Conservation (phyloP, 2,113 vertebrate species). For the Campylomormyrus numenius region DNA sequence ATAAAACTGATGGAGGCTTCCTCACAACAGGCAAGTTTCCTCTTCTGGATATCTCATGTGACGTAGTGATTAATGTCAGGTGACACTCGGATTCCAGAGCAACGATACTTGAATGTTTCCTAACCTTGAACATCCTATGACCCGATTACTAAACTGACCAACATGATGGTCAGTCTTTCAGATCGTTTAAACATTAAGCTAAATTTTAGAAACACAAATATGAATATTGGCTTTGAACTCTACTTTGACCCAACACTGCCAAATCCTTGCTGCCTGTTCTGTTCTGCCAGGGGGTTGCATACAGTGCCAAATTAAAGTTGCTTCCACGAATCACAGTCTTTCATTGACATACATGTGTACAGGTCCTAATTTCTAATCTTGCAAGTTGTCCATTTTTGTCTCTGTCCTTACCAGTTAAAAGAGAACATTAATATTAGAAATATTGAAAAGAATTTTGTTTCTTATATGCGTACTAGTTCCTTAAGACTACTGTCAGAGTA, state of each 20-base stretch:
- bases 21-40: neutral
- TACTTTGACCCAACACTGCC: neutral
- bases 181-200: neutral
- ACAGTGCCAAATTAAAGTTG: neutral
- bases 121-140: neutral
- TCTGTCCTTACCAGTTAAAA: neutral
- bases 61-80: neutral
- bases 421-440: neutral
- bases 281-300: neutral
- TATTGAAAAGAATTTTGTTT: neutral
- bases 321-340: neutral
- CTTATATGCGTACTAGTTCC: neutral
- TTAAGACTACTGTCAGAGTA: neutral
- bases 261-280: neutral
- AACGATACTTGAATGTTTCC: neutral
- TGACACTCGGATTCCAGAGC: neutral
- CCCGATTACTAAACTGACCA: neutral
- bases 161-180: neutral
- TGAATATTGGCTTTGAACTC: neutral
- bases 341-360: neutral
- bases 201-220: neutral
- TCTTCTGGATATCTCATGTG: neutral
- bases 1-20: neutral
- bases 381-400: neutral
- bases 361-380: neutral